Percentiles rank a stretch among this genome's conserved stretches.
These are phyloP conservation scores for Cartodere bifasciata DNA, from an alignment of 2,888 invertebrate species.

Conservation along the genomic window DNA sequence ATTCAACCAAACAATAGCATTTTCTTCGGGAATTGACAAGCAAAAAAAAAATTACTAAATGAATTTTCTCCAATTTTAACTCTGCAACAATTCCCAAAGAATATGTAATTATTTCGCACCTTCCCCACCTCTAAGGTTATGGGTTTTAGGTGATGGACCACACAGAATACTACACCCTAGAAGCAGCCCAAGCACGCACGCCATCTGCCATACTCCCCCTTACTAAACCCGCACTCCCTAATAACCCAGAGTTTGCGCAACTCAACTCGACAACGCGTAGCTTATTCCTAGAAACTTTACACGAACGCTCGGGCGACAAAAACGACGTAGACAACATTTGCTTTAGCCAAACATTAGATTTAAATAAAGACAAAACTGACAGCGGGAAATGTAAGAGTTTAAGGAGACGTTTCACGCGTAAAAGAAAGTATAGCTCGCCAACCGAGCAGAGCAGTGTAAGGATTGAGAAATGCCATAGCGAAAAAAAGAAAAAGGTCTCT, in stretches of 20 bases:
- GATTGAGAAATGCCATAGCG: constrained; percentile 29
- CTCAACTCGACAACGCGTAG: constrained; percentile 10
- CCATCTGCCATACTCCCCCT: constrained; percentile 35
- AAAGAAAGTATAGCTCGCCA: constrained; percentile 22
- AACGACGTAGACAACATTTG: constrained; percentile 19
- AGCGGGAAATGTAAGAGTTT: too few relatives aligned
- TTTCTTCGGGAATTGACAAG: too few relatives aligned
- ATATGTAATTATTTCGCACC: too few relatives aligned
- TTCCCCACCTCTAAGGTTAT: too few relatives aligned
- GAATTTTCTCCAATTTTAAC: too few relatives aligned
- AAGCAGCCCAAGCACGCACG: constrained; percentile 47
- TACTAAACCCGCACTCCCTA: constrained; percentile 29
- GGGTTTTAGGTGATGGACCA: constrained; percentile 59
- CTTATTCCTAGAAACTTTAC: constrained; percentile 23
- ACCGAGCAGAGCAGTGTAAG: constrained; percentile 19
- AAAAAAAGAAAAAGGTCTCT: constrained; percentile 27
- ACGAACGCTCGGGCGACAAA: constrained; percentile 26
- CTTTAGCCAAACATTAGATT: constrained; percentile 17
- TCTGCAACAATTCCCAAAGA: too few relatives aligned
- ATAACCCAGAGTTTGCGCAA: constrained; percentile 14
- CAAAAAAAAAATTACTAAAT: too few relatives aligned
- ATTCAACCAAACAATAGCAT: too few relatives aligned
- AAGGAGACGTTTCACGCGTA: too few relatives aligned
- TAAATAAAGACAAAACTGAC: constrained; percentile 14
- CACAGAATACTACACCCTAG: constrained; percentile 52